Evolutionary conservation across 2,797 vertebrate genomes (phyloP), one percentile per base, ranked within the genome.

Genomic region (Perdix hodgsoniae): DNA sequence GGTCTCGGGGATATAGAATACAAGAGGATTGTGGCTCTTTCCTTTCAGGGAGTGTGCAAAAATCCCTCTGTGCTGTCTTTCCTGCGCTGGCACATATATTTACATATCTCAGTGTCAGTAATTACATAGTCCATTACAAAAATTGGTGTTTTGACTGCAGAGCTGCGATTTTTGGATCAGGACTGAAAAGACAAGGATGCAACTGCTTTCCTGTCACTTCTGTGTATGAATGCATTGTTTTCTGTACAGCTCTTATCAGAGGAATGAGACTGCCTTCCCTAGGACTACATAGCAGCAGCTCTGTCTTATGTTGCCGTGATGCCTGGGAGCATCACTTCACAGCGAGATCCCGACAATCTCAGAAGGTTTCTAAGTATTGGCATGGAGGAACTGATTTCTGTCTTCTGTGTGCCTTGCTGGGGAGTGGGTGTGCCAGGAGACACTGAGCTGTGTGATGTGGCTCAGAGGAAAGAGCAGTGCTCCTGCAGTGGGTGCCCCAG

Each of bases 361-460:
- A 22, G 66, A 45, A 69, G 66, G 60, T 31, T 45, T 21, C 1
- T 33, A 40, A 47, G 54, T 26, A 10, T 29, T 63, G 78, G 57
- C 0, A 1, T 63, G 59, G 78, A 26, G 23, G 70, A 4, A 59
- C 63, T 63, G 63, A 33, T 88, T 75, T 83, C 17, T 85, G 69
- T 73, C 82, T 86, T 33, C n/a, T 2, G 11, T 10, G 4, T 69
- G 75, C 85, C 86, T 78, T 52, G 77, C 92, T 86, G 82, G 27
- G 44, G 91, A 82, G 47, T 33, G 67, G 92, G 86, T 89, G 90
- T 89, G 72, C 81, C 84, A 95, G 86, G 84, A 93, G 83, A 81
- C 45, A 60, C 88, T 83, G 1, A 2, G 12, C 29, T 26, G 49
- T 14, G 49, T 49, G 26, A 24, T 27, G 27, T 21, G 9, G 2